Evolutionary conservation across 2,113 vertebrate species (phyloP).

Genomic region (Struthio camelus): DNA sequence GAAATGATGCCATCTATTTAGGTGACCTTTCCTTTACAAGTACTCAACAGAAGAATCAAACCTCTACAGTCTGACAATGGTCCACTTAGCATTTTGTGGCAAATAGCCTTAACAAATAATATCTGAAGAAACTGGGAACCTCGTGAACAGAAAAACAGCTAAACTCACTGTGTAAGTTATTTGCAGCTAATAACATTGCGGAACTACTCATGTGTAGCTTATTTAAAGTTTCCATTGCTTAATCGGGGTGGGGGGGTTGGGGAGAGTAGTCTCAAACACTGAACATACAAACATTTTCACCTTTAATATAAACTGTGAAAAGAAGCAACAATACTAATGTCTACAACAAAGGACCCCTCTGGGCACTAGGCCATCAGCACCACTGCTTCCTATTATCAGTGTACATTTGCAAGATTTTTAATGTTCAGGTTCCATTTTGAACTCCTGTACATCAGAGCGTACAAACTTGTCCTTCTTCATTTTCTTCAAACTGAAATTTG

Average conservation of each 20-base stretch:
- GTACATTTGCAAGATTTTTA: not conserved
- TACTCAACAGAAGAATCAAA: not conserved
- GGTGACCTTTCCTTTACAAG: not conserved
- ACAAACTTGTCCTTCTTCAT: slow-evolving; percentile 13
- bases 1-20: not conserved
- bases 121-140: not conserved
- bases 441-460: not conserved
- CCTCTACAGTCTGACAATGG: not conserved
- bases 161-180: not conserved
- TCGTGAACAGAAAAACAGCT: not conserved
- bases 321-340: not conserved
- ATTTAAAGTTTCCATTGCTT: not conserved
- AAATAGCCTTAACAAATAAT: not conserved
- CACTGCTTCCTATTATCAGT: not conserved
- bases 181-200: not conserved
- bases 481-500: slow-evolving; percentile 44
- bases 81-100: not conserved
- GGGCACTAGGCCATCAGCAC: not conserved
- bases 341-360: not conserved
- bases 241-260: not conserved
- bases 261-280: not conserved
- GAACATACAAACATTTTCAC: not conserved
- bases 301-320: not conserved
- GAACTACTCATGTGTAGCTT: not conserved
- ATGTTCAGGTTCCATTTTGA: slow-evolving; percentile 27